These are phyloP conservation scores for Dasyurus viverrinus DNA, from an alignment of 2,113 vertebrate genomes.

Conservation along the genomic window DNA sequence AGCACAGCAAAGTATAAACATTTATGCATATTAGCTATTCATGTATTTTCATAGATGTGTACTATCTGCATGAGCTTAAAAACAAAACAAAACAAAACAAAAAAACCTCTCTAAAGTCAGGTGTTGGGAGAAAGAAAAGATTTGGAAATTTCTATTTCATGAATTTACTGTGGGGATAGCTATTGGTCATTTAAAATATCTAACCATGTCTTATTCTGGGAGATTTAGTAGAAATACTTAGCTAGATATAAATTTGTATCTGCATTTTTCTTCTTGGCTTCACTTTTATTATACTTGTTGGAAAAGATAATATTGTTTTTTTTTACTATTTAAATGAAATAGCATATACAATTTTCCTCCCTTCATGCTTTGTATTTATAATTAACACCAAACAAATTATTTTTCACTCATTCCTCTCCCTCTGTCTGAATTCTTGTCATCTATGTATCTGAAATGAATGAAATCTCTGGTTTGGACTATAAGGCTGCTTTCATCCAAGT, in stretches of 20 bases:
- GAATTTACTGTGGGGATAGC: neutral
- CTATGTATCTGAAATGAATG: slow-evolving; percentile 68
- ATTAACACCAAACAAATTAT: neutral
- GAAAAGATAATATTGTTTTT: slow-evolving; percentile 71
- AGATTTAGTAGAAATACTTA: neutral
- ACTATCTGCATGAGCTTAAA: neutral
- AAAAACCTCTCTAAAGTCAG: neutral
- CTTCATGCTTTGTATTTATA: neutral
- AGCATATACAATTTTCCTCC: slow-evolving; percentile 69
- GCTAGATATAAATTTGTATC: neutral
- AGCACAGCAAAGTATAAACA: neutral
- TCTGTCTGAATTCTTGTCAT: slow-evolving; percentile 69
- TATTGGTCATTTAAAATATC: neutral
- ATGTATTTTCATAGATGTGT: neutral
- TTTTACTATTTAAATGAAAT: slow-evolving; percentile 74
- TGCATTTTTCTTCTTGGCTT: slow-evolving; percentile 11
- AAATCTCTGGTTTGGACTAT: slow-evolving; percentile 69
- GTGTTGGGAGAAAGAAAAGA: slow-evolving; percentile 40
- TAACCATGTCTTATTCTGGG: neutral
- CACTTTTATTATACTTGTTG: slow-evolving; percentile 55
- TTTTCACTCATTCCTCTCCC: slow-evolving; percentile 17
- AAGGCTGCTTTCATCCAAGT: slow-evolving; percentile 63
- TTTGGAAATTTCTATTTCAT: slow-evolving; percentile 49
- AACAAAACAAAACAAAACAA: neutral
- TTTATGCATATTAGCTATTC: slow-evolving; percentile 12